Base-by-base conservation (phyloP, 2,888 invertebrate species). In the Rambutsinella grinnellia region DNA sequence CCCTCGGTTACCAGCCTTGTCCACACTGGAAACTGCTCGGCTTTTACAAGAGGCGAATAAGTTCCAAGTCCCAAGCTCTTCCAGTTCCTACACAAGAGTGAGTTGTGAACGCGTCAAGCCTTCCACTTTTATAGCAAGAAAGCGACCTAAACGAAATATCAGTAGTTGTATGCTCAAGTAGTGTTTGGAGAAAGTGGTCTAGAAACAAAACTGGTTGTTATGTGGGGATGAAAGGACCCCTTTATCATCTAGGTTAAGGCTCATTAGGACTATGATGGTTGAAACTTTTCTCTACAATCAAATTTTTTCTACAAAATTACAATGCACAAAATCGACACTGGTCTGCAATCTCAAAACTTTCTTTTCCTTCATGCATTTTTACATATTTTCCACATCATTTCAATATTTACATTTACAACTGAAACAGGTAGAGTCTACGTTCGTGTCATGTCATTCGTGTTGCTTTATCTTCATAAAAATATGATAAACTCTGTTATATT, bases 61-160 rank as follows among this genome's bases (percentile, higher is more conserved):
- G n/a, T n/a, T n/a, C n/a, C n/a, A n/a, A n/a, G n/a, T n/a, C n/a
- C n/a, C n/a, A n/a, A n/a, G n/a, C n/a, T 24, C 56, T 54, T 54
- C 28, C 46, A 46, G 24, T 60, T 23, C 70, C 24, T 62, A 46
- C 26, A 61, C 60, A 26, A 44, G 61, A 74, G 61, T 74, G 74
- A 74, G 74, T 66, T 54, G 57, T 54, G 60, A 58, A 66, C 26
- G 61, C 36, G 60, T 27, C 47, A 24, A 66, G 56, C 53, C 51
- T 46, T 54, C 54, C 46, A 66, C 54, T 74, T 74, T 74, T 74
- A 74, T 74, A 74, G 65, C 65, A 47, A 60, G 49, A 57, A 56
- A 63, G 63, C 53, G 51, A 19, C 17, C 17, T 51, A n/a, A n/a
- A n/a, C n/a, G n/a, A n/a, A n/a, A n/a, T n/a, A n/a, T n/a, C n/a